phyloP scores from a whole-genome alignment of 2,888 invertebrate species.

The Elmis aenea region DNA sequence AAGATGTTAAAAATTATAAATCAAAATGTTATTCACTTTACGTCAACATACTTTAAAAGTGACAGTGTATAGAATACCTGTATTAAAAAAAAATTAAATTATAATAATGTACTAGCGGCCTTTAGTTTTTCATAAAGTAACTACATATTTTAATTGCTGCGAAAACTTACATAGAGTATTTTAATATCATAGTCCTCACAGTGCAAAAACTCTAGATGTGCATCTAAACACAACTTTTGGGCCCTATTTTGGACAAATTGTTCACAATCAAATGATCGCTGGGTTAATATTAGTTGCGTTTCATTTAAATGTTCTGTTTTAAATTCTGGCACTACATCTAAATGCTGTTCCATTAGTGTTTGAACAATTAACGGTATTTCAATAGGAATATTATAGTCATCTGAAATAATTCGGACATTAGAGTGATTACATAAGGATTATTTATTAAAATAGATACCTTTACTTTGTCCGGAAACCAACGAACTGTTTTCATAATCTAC shows the following conservation, averaged over 20 bases:
- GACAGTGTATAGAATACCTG: too few species aligned
- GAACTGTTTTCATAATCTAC: constrained; percentile 46
- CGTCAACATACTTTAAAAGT: too few species aligned
- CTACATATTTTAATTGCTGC: constrained; percentile 1
- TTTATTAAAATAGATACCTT: constrained; percentile 35
- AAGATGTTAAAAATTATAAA: neutral
- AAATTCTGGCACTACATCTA: constrained; percentile 43
- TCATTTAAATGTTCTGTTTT: constrained; percentile 43
- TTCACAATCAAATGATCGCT: constrained; percentile 46
- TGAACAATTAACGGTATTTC: constrained; percentile 45
- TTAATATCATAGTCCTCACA: constrained; percentile 47
- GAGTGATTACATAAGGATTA: constrained; percentile 3
- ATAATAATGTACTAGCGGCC: neutral
- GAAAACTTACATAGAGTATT: constrained; percentile 44
- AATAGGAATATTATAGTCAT: constrained; percentile 46
- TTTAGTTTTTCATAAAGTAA: constrained; percentile 1
- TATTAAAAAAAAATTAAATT: too few species aligned
- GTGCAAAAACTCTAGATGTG: constrained; percentile 42
- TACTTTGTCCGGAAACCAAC: constrained; percentile 44
- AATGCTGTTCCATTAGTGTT: constrained; percentile 42
- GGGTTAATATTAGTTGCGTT: constrained; percentile 44
- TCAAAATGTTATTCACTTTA: too few species aligned
- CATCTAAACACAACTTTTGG: constrained; percentile 43
- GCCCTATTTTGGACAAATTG: constrained; percentile 45
- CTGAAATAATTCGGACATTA: constrained; percentile 26